phyloP scores from a whole-genome alignment of 2,113 vertebrate genomes.

The Ancistrus triradiatus region DNA sequence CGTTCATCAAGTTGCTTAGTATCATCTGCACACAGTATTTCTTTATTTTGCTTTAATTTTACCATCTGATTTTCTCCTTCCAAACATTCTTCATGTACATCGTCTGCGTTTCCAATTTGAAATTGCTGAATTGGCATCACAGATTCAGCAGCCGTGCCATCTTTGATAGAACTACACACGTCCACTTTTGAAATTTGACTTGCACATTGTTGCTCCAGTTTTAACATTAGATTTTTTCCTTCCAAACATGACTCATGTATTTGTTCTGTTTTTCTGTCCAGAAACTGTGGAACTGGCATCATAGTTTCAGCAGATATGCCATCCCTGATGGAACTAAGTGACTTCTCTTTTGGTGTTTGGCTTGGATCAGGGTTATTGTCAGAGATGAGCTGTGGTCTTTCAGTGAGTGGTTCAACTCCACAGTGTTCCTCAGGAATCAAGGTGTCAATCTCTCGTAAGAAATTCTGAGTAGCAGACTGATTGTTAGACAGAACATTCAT shows the following conservation, averaged over 20 bases:
- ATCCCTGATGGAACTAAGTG: background rate
- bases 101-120: background rate
- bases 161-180: background rate
- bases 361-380: conserved; percentile 6
- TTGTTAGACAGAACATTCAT: too few species aligned
- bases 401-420: too few species aligned
- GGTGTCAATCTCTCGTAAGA: too few species aligned
- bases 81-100: background rate
- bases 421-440: too few species aligned
- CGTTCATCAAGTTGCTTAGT: background rate
- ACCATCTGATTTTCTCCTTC: conserved; percentile 3
- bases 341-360: background rate
- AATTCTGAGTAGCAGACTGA: too few species aligned
- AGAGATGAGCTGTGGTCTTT: too few species aligned
- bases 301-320: background rate
- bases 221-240: background rate
- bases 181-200: background rate
- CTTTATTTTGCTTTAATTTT: background rate
- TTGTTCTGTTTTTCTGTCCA: background rate
- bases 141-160: background rate
- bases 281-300: background rate
- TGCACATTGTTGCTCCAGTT: background rate
- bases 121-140: background rate
- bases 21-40: conserved; percentile 7
- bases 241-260: background rate